Conservation (phyloP, 1,140 invertebrate species). For the Ostrea denselamellosa region DNA sequence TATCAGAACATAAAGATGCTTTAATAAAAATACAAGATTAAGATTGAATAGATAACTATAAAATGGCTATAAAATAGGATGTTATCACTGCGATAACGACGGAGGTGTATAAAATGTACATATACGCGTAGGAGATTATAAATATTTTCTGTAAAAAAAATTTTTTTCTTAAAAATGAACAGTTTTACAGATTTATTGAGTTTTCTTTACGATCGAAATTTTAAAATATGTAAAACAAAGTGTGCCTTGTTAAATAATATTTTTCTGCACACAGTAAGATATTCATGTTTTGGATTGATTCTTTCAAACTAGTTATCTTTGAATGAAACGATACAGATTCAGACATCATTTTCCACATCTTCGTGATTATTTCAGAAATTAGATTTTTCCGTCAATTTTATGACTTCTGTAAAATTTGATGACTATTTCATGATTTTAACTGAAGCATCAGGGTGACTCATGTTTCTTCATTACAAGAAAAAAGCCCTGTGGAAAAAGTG, state of each 20-base stretch:
- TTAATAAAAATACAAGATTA: too few species aligned
- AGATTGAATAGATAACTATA: too few species aligned
- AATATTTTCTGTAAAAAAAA: too few species aligned
- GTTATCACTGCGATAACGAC: too few species aligned
- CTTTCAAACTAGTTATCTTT: not conserved
- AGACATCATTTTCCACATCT: not conserved
- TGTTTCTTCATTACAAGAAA: conserved; percentile 9
- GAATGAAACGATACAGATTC: not conserved
- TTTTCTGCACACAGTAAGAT: not conserved
- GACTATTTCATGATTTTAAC: not conserved
- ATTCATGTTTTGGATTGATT: not conserved
- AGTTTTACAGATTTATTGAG: not conserved
- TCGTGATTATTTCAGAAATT: not conserved
- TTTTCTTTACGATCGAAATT: not conserved
- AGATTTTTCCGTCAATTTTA: conserved; percentile 12
- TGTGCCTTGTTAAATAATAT: not conserved
- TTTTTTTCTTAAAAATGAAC: conserved; percentile 7
- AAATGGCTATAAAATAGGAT: too few species aligned
- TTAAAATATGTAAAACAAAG: not conserved
- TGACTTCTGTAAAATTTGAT: conserved; percentile 35
- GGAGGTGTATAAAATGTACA: too few species aligned
- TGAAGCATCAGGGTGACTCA: conserved; percentile 1
- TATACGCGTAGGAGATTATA: too few species aligned
- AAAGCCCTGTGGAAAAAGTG: conserved; percentile 6
- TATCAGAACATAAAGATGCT: too few species aligned